Conservation (phyloP, 2,797 vertebrate species). For the Melanotaenia pygmaea region DNA sequence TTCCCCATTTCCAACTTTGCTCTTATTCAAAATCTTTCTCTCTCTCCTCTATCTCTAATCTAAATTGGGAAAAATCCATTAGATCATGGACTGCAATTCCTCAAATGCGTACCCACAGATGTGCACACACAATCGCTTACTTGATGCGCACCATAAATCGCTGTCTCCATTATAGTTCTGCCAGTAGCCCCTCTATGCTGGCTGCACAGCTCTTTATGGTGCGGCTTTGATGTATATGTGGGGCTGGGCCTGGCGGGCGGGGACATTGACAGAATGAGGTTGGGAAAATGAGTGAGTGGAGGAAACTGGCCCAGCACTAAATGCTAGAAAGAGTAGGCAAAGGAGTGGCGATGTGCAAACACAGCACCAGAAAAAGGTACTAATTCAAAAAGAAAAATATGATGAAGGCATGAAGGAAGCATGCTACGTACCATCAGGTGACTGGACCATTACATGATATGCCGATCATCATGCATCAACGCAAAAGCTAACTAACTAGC, state of each 20-base stretch:
- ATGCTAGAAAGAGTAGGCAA: constrained; percentile 11
- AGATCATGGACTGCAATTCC: constrained; percentile 65
- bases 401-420: background rate
- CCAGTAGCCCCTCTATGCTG: constrained; percentile 83
- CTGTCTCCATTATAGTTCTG: constrained; percentile 81
- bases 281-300: constrained; percentile 75
- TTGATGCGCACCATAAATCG: constrained; percentile 81
- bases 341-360: background rate
- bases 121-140: constrained; percentile 41
- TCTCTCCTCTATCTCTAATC: constrained; percentile 6
- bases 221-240: constrained; percentile 76
- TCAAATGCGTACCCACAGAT: constrained; percentile 55
- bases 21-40: background rate
- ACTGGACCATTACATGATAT: background rate
- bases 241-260: constrained; percentile 70
- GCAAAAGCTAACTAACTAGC: background rate
- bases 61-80: constrained; percentile 65
- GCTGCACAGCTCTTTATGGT: constrained; percentile 83
- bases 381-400: background rate
- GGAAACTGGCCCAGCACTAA: background rate
- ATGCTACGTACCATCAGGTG: background rate
- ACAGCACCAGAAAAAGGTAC: background rate
- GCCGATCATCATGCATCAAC: background rate
- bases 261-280: constrained; percentile 89
- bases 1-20: background rate